These are phyloP conservation scores for Falco punctatus DNA, from an alignment of 2,113 vertebrate genomes.

Conservation along the genomic window DNA sequence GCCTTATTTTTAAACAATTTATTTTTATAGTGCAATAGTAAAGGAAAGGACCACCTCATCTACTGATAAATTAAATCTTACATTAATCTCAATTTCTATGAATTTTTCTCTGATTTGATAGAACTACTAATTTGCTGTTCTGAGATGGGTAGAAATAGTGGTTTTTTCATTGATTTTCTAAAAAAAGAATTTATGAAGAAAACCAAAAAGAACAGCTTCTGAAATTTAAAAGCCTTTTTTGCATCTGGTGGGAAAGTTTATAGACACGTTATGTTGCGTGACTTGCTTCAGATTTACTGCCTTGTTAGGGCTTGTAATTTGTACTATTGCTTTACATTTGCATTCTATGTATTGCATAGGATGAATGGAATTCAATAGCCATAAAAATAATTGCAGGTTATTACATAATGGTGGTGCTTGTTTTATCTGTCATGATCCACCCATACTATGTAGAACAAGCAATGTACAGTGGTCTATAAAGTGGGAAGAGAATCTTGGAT, in stretches of 20 bases:
- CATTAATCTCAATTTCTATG: neutral
- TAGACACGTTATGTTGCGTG: constrained; percentile 77
- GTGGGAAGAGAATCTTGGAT: neutral
- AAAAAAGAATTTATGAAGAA: neutral
- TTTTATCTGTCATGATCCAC: constrained; percentile 62
- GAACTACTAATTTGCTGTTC: neutral
- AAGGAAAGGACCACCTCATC: neutral
- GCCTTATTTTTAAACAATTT: constrained; percentile 56
- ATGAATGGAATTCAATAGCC: constrained; percentile 90
- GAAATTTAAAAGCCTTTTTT: constrained; percentile 25
- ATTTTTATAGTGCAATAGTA: constrained; percentile 14
- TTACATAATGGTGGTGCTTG: constrained; percentile 80
- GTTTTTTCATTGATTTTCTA: neutral
- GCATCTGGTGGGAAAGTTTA: constrained; percentile 45
- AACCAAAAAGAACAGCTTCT: neutral
- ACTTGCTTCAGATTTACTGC: constrained; percentile 83
- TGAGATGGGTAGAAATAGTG: neutral
- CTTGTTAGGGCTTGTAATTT: constrained; percentile 89
- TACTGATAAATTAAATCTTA: neutral
- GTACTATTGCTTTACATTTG: constrained; percentile 82
- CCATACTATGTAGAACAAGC: constrained; percentile 29
- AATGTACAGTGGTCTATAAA: neutral
- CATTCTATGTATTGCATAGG: constrained; percentile 89
- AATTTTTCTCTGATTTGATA: neutral
- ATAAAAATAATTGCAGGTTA: constrained; percentile 93